A percentile compares a stretch with the other conserved stretches of the same genome.
Evolutionary conservation across 92 coral and sea anemone genomes (phyloP).

Genomic region (Zoanthus sansibaricus): DNA sequence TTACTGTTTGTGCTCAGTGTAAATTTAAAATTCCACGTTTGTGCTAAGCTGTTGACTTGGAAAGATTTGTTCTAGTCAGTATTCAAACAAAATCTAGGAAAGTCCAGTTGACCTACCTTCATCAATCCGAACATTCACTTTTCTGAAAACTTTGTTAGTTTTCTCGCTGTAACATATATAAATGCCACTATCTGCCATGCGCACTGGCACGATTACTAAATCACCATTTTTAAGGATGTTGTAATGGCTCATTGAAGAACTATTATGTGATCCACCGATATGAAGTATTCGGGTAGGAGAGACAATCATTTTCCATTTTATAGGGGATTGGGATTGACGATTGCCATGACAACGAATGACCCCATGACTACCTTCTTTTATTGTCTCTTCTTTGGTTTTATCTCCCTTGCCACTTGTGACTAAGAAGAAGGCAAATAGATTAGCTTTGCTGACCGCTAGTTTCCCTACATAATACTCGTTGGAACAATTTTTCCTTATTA

Average conservation of each 20-base stretch:
- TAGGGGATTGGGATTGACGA: not conserved
- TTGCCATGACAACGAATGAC: slow-evolving; percentile 29
- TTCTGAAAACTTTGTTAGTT: not conserved
- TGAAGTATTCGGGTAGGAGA: not conserved
- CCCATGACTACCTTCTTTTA: slow-evolving; percentile 3
- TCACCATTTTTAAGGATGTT: slow-evolving; percentile 14
- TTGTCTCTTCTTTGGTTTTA: not conserved
- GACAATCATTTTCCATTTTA: slow-evolving; percentile 19
- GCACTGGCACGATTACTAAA: slow-evolving; percentile 15
- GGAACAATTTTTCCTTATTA: too few relatives aligned
- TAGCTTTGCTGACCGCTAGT: not conserved
- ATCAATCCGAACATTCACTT: not conserved
- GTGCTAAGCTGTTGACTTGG: not conserved
- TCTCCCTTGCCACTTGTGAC: not conserved
- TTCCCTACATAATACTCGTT: too few relatives aligned
- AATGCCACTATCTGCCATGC: slow-evolving; percentile 25
- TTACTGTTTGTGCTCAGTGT: too few relatives aligned
- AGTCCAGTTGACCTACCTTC: slow-evolving; percentile 13
- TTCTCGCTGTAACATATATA: slow-evolving; percentile 24
- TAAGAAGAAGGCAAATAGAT: not conserved
- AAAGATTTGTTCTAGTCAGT: too few relatives aligned
- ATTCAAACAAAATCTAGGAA: not conserved
- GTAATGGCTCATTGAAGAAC: not conserved
- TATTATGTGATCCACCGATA: not conserved
- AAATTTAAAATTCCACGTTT: not conserved